These are phyloP conservation scores for Grallaria varia DNA, from an alignment of 2,113 vertebrate genomes.

Conservation along the genomic window DNA sequence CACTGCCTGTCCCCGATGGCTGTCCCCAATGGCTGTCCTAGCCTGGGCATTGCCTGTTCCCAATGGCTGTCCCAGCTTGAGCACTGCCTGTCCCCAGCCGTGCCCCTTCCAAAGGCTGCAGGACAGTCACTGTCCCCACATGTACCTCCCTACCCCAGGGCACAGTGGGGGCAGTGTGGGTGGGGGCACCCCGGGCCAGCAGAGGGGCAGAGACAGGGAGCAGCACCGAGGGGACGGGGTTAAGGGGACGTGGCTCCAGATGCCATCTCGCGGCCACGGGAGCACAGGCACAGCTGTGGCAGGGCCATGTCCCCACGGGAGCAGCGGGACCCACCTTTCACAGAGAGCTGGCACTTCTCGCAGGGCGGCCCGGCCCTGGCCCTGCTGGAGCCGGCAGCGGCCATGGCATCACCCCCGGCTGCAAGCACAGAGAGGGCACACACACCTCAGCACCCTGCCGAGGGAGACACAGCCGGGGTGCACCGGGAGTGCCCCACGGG, in stretches of 20 bases:
- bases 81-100: background rate
- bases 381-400: constrained; percentile 86
- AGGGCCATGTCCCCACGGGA: background rate
- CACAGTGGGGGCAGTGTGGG: rapidly evolving
- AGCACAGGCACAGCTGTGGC: background rate
- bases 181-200: background rate
- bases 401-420: constrained; percentile 89
- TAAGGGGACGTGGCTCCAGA: background rate
- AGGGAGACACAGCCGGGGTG: rapidly evolving
- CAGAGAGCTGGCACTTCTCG: constrained; percentile 87
- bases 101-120: background rate
- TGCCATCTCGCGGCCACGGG: constrained; percentile 16
- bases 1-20: background rate
- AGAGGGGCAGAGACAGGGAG: background rate
- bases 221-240: background rate
- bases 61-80: rapidly evolving
- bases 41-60: background rate
- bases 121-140: background rate
- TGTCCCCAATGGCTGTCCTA: rapidly evolving
- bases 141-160: background rate
- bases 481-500: rapidly evolving
- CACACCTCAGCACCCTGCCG: background rate
- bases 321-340: constrained; percentile 84
- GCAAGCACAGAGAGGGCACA: constrained; percentile 54
- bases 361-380: constrained; percentile 74